Percentiles rank a stretch among this genome's conserved stretches.
Conservation (phyloP, 2,888 invertebrate genomes). For the Ethmia dodecea region DNA sequence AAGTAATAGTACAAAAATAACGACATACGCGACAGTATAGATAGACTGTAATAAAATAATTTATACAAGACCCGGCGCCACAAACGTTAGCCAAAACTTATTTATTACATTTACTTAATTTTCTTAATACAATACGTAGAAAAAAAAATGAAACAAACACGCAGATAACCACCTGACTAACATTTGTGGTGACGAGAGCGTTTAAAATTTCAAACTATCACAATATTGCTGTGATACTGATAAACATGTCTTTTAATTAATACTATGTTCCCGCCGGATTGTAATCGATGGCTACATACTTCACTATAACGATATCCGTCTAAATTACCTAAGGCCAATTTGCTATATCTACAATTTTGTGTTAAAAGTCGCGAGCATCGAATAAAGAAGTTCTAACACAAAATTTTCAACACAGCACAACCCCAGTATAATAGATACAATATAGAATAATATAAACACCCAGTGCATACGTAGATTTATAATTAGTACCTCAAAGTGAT, state of each 20-base stretch:
- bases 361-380: conserved; percentile 40
- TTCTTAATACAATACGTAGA: conserved; percentile 26
- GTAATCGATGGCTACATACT: conserved; percentile 45
- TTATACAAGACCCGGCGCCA: conserved; percentile 28
- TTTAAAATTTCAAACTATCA: conserved; percentile 44
- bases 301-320: conserved; percentile 52
- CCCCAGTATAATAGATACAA: conserved; percentile 36
- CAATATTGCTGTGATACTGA: conserved; percentile 43
- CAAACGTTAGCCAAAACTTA: conserved; percentile 24
- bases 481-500: conserved; percentile 61
- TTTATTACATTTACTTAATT: conserved; percentile 13
- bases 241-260: conserved; percentile 59
- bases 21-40: conserved; percentile 45
- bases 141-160: conserved; percentile 22
- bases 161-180: conserved; percentile 12
- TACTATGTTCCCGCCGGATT: conserved; percentile 60
- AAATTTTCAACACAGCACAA: conserved; percentile 60
- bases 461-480: conserved; percentile 61
- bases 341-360: conserved; percentile 72
- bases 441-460: conserved; percentile 55
- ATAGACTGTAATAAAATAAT: conserved; percentile 34
- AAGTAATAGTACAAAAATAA: conserved; percentile 73
- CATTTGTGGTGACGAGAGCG: conserved; percentile 38
- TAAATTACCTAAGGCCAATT: conserved; percentile 66
- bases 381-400: conserved; percentile 45